Evolutionary conservation across 2,888 invertebrate species (phyloP), one percentile per base, ranked within the genome.

Genomic region (Phyto melanocephala): DNA sequence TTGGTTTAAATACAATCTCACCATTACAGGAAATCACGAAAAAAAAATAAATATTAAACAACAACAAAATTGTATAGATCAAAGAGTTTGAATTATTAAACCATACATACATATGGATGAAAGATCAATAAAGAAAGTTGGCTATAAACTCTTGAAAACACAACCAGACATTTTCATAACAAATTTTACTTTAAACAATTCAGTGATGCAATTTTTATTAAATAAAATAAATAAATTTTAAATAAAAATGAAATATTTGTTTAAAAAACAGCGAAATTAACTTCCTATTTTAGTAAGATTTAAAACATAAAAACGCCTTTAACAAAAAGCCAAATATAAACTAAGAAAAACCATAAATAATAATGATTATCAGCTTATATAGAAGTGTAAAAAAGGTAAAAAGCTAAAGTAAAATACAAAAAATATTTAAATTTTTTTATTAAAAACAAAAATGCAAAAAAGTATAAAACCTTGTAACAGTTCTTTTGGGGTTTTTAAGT

Each of bases 391-490:
- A 33, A 5, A 63, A 47, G 33, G 47, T 28, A 63, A 42, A 7
- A 37, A 60, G 7, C 8, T 28, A 24, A 52, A 8, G 28, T n/a
- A 28, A n/a, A 28, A 22, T 1, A 22, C 47, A 50, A 50, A 50
- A 50, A 20, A 28, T 28, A n/a, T n/a, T n/a, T n/a, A n/a, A n/a
- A n/a, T n/a, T 28, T 28, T 28, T 54, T 1, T 24, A 54, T 20
- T 22, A n/a, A 24, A n/a, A 24, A 42, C 15, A 50, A 71, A 6
- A 15, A 33, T 10, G 58, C 33, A 60, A 72, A 52, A 62, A 60
- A 62, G 52, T 13, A 13, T 11, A 42, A 62, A 74, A 63, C 63
- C 74, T 74, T 74, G 63, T 74, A 74, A 74, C 74, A 63, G 63
- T 52, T 60, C 47, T 71, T 45, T 56, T 24, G 13, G 8, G 56